phyloP scores from a whole-genome alignment of 2,113 vertebrate genomes.

The Oophaga pumilio region DNA sequence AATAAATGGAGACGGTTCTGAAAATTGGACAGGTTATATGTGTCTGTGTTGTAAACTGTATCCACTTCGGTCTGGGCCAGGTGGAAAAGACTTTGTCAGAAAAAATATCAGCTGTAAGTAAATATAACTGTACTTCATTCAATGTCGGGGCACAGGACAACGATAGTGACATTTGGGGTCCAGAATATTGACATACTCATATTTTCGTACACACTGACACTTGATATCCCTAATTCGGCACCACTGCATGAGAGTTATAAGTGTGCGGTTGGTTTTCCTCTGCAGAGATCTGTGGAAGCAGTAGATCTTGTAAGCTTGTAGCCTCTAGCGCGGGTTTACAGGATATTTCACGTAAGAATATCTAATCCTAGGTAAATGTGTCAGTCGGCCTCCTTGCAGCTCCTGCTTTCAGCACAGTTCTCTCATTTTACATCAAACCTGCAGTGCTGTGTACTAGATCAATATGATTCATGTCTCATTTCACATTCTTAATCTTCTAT shows the following conservation, averaged over 20 bases:
- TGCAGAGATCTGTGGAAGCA: not conserved
- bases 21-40: too few species aligned
- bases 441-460: conserved; percentile 38
- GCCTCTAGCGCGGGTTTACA: conserved; percentile 9
- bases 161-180: not conserved
- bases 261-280: not conserved
- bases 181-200: not conserved
- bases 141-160: too few species aligned
- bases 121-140: too few species aligned
- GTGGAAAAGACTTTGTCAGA: too few species aligned
- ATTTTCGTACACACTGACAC: not conserved
- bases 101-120: too few species aligned
- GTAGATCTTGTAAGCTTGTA: not conserved
- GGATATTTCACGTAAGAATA: conserved; percentile 12
- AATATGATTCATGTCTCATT: conserved; percentile 54
- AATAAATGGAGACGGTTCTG: too few species aligned
- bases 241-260: not conserved
- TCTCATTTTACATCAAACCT: conserved; percentile 39
- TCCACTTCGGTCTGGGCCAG: too few species aligned
- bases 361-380: conserved; percentile 35
- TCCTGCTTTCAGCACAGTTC: conserved; percentile 1
- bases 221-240: not conserved
- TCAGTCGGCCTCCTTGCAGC: not conserved
- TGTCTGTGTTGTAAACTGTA: too few species aligned
- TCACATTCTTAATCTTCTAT: conserved; percentile 49